Evolutionary conservation across 2,113 vertebrate species (phyloP).

Genomic region (Eclectus roratus): DNA sequence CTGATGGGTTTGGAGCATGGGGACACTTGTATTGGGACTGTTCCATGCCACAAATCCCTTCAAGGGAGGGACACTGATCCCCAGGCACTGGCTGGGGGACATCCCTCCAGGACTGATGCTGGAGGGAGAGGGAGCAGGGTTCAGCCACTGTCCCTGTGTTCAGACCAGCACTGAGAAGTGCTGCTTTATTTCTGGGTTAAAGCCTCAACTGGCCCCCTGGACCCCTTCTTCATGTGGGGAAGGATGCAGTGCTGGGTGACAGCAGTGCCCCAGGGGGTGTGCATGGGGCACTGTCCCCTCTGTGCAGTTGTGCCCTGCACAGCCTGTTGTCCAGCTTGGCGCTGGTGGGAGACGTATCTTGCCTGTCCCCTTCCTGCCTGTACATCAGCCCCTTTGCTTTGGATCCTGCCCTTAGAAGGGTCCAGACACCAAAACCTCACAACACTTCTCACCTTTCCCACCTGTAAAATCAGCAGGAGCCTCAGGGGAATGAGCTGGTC

Average conservation of each 20-base stretch:
- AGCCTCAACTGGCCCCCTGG: fast-evolving
- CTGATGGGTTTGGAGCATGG: background rate
- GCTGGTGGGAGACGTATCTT: background rate
- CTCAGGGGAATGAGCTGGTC: background rate
- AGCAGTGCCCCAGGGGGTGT: background rate
- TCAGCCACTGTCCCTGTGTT: background rate
- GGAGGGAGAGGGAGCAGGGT: background rate
- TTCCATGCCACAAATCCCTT: fast-evolving
- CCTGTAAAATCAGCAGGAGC: background rate
- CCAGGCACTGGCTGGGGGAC: background rate
- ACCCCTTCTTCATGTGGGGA: background rate
- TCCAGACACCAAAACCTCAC: background rate
- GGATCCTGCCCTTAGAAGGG: background rate
- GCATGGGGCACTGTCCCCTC: background rate
- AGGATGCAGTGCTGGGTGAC: fast-evolving
- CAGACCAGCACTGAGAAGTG: fast-evolving
- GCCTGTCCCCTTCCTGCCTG: background rate
- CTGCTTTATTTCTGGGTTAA: background rate
- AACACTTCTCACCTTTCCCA: background rate
- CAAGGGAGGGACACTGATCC: fast-evolving
- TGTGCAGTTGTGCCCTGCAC: background rate
- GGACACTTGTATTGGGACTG: background rate
- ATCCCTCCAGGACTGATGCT: background rate
- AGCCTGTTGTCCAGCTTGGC: background rate
- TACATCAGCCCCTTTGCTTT: background rate